phyloP scores from a whole-genome alignment of 1,140 invertebrate species.

The Acromyrmex heyeri region DNA sequence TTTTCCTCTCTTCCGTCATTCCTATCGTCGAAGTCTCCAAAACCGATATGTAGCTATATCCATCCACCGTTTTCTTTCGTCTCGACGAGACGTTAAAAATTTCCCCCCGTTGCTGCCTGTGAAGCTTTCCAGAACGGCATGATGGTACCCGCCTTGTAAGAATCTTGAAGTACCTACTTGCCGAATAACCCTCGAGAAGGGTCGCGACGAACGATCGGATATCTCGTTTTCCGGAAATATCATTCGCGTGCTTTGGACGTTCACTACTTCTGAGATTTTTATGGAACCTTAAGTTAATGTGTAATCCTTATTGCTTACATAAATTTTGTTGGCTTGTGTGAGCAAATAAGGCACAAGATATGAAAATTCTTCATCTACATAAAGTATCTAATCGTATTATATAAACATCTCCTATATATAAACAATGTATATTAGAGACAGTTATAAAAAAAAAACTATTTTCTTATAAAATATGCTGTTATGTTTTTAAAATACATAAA shows the following conservation, averaged over 20 bases:
- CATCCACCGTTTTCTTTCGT: slow-evolving; percentile 69
- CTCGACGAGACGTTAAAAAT: slow-evolving; percentile 75
- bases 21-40: slow-evolving; percentile 52
- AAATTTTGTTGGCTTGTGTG: not conserved
- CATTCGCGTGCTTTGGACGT: slow-evolving; percentile 61
- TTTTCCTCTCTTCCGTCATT: not conserved
- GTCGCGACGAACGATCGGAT: slow-evolving; percentile 63
- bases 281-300: not conserved
- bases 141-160: slow-evolving; percentile 35
- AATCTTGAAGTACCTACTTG: slow-evolving; percentile 54
- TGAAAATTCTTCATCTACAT: not conserved
- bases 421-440: not conserved
- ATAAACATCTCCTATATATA: not conserved
- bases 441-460: not conserved
- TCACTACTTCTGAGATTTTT: slow-evolving; percentile 1
- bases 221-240: slow-evolving; percentile 35
- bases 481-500: not conserved
- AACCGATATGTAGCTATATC: slow-evolving; percentile 70
- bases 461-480: not conserved
- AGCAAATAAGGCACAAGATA: not conserved
- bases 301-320: slow-evolving; percentile 35
- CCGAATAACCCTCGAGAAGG: slow-evolving; percentile 71
- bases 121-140: slow-evolving; percentile 58
- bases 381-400: not conserved
- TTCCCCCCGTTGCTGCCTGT: slow-evolving; percentile 36